A percentile compares a stretch with the other conserved stretches of the same genome.
Conservation (phyloP, 2,888 invertebrate genomes). For the Caenorhabditis plicata region DNA sequence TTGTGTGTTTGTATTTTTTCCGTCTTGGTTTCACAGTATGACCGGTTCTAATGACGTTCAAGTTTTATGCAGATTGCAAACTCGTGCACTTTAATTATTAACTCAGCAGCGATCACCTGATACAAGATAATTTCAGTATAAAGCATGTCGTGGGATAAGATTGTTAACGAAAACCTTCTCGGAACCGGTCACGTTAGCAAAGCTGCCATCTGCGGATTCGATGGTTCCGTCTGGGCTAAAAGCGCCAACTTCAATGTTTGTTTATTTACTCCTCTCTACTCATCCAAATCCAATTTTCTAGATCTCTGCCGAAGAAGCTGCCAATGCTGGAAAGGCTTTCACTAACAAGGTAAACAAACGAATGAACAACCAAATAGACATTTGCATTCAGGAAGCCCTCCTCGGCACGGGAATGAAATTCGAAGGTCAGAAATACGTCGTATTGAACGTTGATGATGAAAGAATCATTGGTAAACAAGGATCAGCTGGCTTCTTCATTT, state of each 20-base stretch:
- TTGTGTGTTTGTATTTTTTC: too few species aligned
- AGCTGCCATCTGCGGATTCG: slow-evolving; percentile 63
- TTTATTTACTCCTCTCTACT: background rate
- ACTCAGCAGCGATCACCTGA: too few species aligned
- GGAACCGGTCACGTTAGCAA: slow-evolving; percentile 64
- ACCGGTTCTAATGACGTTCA: too few species aligned
- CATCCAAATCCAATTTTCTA: slow-evolving; percentile 13
- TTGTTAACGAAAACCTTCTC: slow-evolving; percentile 51
- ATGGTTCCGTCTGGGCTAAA: slow-evolving; percentile 65
- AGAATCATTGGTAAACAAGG: slow-evolving; percentile 65
- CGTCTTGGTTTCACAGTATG: too few species aligned
- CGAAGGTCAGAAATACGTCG: slow-evolving; percentile 63
- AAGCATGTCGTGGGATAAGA: slow-evolving; percentile 37
- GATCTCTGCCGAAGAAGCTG: slow-evolving; percentile 51
- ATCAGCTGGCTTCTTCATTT: slow-evolving; percentile 63
- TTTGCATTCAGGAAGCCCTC: slow-evolving; percentile 40
- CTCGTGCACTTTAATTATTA: too few species aligned
- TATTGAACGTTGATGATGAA: slow-evolving; percentile 60
- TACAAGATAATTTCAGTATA: too few species aligned
- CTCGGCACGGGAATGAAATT: slow-evolving; percentile 59
- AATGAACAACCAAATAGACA: background rate
- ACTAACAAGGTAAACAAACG: slow-evolving; percentile 15
- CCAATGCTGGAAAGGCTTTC: slow-evolving; percentile 56
- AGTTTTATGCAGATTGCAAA: too few species aligned
- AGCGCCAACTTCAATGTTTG: slow-evolving; percentile 61